These are phyloP conservation scores for Eucidaris tribuloides DNA, from an alignment of 35 echinoderm and acorn worm genomes.

Conservation along the genomic window DNA sequence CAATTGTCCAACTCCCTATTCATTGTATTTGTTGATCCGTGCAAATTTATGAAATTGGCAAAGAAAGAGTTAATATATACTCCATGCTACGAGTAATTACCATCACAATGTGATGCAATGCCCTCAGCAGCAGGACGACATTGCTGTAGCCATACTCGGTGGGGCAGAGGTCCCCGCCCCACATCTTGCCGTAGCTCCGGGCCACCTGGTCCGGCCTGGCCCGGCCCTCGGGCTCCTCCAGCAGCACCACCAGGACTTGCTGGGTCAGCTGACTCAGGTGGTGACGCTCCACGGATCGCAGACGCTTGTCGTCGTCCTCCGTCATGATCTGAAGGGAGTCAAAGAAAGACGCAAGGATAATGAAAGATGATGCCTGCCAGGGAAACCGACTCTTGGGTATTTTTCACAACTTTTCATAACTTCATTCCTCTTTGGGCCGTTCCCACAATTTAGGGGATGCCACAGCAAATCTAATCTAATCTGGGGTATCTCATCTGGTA, in stretches of 20 bases:
- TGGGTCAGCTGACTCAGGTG: constrained; percentile 82
- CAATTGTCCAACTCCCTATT: no score
- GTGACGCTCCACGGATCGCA: constrained; percentile 67
- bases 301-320: constrained; percentile 34
- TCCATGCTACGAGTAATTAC: no score
- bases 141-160: constrained; percentile 93
- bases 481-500: no score
- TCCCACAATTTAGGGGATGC: no score
- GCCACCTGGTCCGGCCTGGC: constrained; percentile 40
- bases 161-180: constrained; percentile 11
- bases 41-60: no score
- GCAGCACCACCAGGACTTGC: constrained; percentile 73
- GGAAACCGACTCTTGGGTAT: not conserved
- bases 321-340: constrained; percentile 39
- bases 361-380: not conserved
- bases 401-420: not conserved
- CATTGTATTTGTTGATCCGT: no score
- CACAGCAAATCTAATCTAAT: no score
- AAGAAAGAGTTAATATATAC: no score
- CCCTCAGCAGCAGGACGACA: constrained; percentile 63
- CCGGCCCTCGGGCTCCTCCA: constrained; percentile 54
- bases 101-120: constrained; percentile 72
- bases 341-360: not conserved
- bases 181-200: constrained; percentile 34
- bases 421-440: no score